Conservation (phyloP, 2,888 invertebrate genomes). For the Erebia ligea region DNA sequence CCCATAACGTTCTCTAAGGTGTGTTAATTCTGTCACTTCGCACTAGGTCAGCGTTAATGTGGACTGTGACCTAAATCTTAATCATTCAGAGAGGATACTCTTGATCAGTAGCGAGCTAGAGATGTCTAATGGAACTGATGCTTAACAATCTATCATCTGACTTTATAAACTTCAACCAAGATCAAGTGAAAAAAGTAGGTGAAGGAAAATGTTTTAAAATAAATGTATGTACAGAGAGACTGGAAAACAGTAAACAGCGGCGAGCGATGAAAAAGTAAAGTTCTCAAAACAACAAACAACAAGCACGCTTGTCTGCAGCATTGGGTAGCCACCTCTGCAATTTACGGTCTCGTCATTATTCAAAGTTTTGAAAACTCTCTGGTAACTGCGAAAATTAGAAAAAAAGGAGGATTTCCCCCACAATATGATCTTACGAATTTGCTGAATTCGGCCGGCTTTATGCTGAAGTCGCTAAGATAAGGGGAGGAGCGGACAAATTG, state of each 20-base stretch:
- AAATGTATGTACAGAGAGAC: slow-evolving; percentile 46
- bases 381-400: slow-evolving; percentile 62
- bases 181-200: not conserved
- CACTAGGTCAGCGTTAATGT: too few relatives aligned
- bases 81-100: too few relatives aligned
- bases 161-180: not conserved
- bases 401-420: slow-evolving; percentile 61
- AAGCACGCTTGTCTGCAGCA: slow-evolving; percentile 60
- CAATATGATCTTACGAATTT: slow-evolving; percentile 78
- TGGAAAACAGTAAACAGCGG: slow-evolving; percentile 63
- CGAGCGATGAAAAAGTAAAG: slow-evolving; percentile 64
- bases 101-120: too few relatives aligned
- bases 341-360: slow-evolving; percentile 74
- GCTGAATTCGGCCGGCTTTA: slow-evolving; percentile 77
- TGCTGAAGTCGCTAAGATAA: slow-evolving; percentile 80
- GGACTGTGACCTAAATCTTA: too few relatives aligned
- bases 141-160: not conserved
- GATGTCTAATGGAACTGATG: too few relatives aligned
- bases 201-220: slow-evolving; percentile 20
- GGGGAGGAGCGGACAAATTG: slow-evolving; percentile 82
- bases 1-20: too few relatives aligned
- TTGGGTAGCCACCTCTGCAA: slow-evolving; percentile 69
- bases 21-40: too few relatives aligned
- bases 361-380: slow-evolving; percentile 69
- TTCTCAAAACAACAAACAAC: slow-evolving; percentile 70